Percentiles rank a stretch among this genome's conserved stretches.
Conservation (phyloP, 2,797 vertebrate genomes). For the Chrosomus eos region DNA sequence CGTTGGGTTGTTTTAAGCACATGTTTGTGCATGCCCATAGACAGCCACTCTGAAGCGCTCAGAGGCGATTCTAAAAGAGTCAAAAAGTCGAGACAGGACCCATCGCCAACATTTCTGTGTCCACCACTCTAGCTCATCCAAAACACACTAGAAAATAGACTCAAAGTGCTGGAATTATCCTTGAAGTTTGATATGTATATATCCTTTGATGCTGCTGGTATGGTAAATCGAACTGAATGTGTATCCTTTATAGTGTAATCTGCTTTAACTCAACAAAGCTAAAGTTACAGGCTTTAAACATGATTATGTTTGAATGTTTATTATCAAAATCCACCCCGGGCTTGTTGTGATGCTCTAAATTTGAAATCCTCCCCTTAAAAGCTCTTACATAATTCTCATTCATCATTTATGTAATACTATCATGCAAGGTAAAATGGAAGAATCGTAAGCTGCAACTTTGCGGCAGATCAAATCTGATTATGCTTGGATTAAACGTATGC, state of each 20-base stretch:
- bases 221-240: neutral
- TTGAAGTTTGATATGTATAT: neutral
- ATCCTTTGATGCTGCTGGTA: neutral
- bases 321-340: neutral
- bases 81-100: too few species aligned
- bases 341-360: slow-evolving; percentile 64
- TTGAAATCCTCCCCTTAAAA: slow-evolving; percentile 76
- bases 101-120: too few species aligned
- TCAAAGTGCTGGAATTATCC: too few species aligned
- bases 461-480: slow-evolving; percentile 42
- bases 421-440: slow-evolving; percentile 48
- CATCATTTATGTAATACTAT: slow-evolving; percentile 77
- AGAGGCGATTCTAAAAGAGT: too few species aligned
- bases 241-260: neutral
- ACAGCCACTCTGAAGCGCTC: too few species aligned
- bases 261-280: neutral
- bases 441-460: slow-evolving; percentile 32
- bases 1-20: too few species aligned
- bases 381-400: slow-evolving; percentile 73
- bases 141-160: too few species aligned
- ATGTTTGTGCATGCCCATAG: too few species aligned
- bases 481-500: slow-evolving; percentile 14
- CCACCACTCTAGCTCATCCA: too few species aligned
- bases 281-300: neutral
- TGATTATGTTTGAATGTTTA: neutral